These are phyloP conservation scores for Stylophora pistillata DNA, from an alignment of 64 coral and sea anemone genomes.

Conservation along the genomic window DNA sequence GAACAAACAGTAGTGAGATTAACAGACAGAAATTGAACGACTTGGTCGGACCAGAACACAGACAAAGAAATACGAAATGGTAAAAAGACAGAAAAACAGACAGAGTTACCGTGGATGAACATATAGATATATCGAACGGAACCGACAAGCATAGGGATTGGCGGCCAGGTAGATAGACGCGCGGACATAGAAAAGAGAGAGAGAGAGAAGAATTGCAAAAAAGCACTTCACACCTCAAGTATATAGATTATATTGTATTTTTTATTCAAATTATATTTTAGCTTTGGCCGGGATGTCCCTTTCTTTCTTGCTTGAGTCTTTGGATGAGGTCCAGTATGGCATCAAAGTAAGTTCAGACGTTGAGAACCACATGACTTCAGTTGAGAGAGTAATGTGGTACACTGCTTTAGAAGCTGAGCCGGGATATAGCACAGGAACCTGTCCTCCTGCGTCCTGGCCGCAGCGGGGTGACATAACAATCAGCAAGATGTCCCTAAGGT, in stretches of 20 bases:
- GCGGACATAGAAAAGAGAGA: too few species aligned
- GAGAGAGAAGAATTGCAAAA: too few species aligned
- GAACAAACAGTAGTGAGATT: too few species aligned
- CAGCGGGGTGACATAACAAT: conserved; percentile 1
- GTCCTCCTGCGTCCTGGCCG: conserved; percentile 39
- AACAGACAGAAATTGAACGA: too few species aligned
- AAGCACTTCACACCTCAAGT: too few species aligned
- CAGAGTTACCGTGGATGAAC: background rate
- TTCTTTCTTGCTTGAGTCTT: background rate
- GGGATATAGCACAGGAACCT: conserved; percentile 2
- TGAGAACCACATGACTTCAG: conserved; percentile 48
- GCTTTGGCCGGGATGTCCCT: background rate
- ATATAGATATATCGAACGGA: background rate
- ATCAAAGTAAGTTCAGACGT: background rate
- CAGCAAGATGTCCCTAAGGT: conserved; percentile 26
- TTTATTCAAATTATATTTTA: background rate
- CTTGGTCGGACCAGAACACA: too few species aligned
- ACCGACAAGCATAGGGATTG: background rate
- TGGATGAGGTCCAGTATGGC: background rate
- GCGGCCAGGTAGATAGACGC: background rate
- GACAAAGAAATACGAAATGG: too few species aligned
- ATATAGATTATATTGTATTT: too few species aligned
- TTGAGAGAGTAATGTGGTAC: conserved; percentile 39
- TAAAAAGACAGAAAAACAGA: background rate
- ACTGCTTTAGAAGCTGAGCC: conserved; percentile 32